Base-by-base conservation (phyloP, 2,888 invertebrate species). In the Tenodera sinensis region DNA sequence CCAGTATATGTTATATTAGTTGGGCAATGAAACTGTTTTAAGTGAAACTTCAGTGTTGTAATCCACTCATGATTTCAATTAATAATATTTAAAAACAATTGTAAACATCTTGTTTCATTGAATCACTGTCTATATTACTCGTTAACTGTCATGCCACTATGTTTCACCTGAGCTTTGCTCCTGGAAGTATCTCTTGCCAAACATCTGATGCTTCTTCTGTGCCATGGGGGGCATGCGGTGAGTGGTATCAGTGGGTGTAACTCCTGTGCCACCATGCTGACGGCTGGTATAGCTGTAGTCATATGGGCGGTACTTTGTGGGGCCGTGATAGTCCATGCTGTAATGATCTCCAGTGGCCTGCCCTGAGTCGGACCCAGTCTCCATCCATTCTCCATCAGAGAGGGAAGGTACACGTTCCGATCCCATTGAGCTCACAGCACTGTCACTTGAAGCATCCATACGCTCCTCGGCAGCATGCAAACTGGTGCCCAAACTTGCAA, bases 191-290 rank as follows among this genome's bases (percentile, higher is more conserved):
- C 98, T 94, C 93, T 98, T 98, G 12, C 98, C 98, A 92, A 97
- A 98, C 96, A 98, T 96, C 92, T 98, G 98, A 92, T 98, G 98
- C 93, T 98, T 98, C 94, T 98, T 98, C 93, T 98, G 98, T 0
- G 97, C 96, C 84, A 96, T 96, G 20, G 95, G 95, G 71, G 96
- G 95, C 91, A 90, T 90, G 87, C 90, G 89, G 81, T 90, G 89
- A 15, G 90, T 85, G 20, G 86, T 86, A 84, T 91, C 94, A 25
- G 94, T 93, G 91, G 95, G 95, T 85, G 94, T 93, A 91, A 93
- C 93, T 28, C 92, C 93, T 20, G 93, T 92, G 42, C 92, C 92
- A 25, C 92, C n/a, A 93, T 93, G 91, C 93, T 96, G 91, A 92
- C 95, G 42, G 93, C 95, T 93, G 83, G 94, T 95, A 92, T 96